phyloP scores from a whole-genome alignment of 2,113 vertebrate species.

The Aegithalos caudatus region DNA sequence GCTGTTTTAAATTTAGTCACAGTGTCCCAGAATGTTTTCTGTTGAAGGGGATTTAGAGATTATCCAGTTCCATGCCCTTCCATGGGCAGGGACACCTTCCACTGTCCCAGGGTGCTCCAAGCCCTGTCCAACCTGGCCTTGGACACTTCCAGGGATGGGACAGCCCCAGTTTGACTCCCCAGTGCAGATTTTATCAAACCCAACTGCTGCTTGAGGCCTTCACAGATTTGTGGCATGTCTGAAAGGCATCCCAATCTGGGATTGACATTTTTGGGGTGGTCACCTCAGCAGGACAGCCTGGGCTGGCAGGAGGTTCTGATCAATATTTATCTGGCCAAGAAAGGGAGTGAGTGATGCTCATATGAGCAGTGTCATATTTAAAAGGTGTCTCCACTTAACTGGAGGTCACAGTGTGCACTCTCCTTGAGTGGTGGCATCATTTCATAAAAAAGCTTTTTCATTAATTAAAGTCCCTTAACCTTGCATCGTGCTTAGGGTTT shows the following conservation, averaged over 20 bases:
- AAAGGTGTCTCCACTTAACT: slow-evolving; percentile 1
- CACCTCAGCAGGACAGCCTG: background rate
- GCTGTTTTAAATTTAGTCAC: background rate
- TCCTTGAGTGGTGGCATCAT: slow-evolving; percentile 11
- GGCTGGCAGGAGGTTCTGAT: background rate
- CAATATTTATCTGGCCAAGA: background rate
- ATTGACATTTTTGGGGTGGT: background rate
- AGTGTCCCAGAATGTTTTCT: background rate
- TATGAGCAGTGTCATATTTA: background rate
- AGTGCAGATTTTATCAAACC: background rate
- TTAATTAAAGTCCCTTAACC: slow-evolving; percentile 66
- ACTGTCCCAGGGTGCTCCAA: background rate
- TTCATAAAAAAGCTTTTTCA: slow-evolving; percentile 61
- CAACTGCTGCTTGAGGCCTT: background rate
- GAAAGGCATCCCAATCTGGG: background rate
- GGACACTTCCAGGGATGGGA: background rate
- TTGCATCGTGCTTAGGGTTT: slow-evolving; percentile 15
- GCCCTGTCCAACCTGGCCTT: fast-evolving
- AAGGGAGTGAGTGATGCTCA: background rate
- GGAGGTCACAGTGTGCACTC: background rate
- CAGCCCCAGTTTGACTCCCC: background rate
- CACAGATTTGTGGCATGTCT: background rate
- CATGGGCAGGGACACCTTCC: background rate
- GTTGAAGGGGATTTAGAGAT: background rate
- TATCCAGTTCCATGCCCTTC: background rate